Conservation (phyloP, 2,113 vertebrate species). For the Chaenocephalus aceratus region DNA sequence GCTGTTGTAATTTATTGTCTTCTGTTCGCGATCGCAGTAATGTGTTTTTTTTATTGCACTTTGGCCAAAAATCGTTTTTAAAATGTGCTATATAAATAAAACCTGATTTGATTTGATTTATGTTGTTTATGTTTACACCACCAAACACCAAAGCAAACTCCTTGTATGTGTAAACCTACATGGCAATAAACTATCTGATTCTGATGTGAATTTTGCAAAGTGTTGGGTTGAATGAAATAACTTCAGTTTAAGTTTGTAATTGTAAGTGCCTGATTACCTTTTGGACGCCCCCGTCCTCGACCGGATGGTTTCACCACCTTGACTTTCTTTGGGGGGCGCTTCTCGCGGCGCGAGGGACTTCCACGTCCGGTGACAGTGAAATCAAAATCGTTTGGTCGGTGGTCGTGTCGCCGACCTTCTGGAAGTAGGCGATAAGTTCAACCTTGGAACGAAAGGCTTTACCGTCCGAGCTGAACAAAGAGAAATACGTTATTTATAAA, state of each 20-base stretch:
- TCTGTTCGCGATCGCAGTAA: no score
- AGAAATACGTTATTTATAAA: neutral
- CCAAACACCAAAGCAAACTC: no score
- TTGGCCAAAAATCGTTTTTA: no score
- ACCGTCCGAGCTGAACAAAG: slow-evolving; percentile 88
- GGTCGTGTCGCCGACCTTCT: slow-evolving; percentile 94
- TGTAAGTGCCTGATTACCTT: slow-evolving; percentile 60
- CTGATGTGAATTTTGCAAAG: neutral
- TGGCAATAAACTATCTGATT: no score
- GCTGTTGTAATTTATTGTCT: no score
- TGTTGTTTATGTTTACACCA: no score
- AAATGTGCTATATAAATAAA: no score
- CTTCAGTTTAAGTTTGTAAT: neutral
- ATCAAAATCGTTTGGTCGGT: slow-evolving; percentile 96
- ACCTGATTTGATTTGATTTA: no score
- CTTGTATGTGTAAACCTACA: no score
- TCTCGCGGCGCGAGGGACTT: slow-evolving; percentile 92
- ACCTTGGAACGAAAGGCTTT: slow-evolving; percentile 97
- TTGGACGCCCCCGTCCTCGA: slow-evolving; percentile 90
- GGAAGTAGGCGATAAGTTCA: slow-evolving; percentile 94
- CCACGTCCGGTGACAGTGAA: slow-evolving; percentile 96
- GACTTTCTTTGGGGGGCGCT: slow-evolving; percentile 90
- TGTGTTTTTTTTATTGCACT: no score
- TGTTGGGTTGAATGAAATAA: neutral
- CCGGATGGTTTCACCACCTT: slow-evolving; percentile 89